phyloP scores from a whole-genome alignment of 35 echinoderm and acorn worm species.

The Nesometra sesokonis region DNA sequence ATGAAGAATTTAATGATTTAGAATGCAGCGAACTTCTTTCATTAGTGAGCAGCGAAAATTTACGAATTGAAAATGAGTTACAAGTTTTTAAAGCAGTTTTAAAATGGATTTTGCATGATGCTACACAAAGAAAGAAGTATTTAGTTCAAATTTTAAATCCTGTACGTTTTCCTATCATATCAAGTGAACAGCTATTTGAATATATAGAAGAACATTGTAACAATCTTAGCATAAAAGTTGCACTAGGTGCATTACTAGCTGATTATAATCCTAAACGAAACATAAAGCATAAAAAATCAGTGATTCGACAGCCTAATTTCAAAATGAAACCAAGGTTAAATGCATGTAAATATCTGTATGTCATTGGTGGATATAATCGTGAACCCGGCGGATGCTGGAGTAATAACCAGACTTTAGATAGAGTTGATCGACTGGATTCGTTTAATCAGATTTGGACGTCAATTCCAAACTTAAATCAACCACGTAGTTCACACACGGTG shows the following conservation, averaged over 20 bases:
- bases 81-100: slow-evolving; percentile 77
- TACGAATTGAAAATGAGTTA: slow-evolving; percentile 76
- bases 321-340: slow-evolving; percentile 43
- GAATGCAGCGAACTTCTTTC: slow-evolving; percentile 21
- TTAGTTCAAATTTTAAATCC: slow-evolving; percentile 61
- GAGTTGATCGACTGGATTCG: slow-evolving; percentile 65
- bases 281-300: neutral
- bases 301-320: neutral
- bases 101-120: slow-evolving; percentile 64
- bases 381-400: slow-evolving; percentile 36
- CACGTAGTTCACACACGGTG: slow-evolving; percentile 47
- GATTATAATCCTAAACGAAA: slow-evolving; percentile 64
- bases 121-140: slow-evolving; percentile 37
- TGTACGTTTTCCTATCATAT: slow-evolving; percentile 67
- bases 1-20: slow-evolving; percentile 71
- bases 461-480: slow-evolving; percentile 41
- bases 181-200: slow-evolving; percentile 46
- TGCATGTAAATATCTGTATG: slow-evolving; percentile 61
- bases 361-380: slow-evolving; percentile 78
- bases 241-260: slow-evolving; percentile 54
- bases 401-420: slow-evolving; percentile 46
- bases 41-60: slow-evolving; percentile 48
- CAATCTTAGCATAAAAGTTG: slow-evolving; percentile 64
- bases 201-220: slow-evolving; percentile 46
- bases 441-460: slow-evolving; percentile 59